phyloP scores from a whole-genome alignment of 2,113 vertebrate species.

The Takifugu bimaculatus region DNA sequence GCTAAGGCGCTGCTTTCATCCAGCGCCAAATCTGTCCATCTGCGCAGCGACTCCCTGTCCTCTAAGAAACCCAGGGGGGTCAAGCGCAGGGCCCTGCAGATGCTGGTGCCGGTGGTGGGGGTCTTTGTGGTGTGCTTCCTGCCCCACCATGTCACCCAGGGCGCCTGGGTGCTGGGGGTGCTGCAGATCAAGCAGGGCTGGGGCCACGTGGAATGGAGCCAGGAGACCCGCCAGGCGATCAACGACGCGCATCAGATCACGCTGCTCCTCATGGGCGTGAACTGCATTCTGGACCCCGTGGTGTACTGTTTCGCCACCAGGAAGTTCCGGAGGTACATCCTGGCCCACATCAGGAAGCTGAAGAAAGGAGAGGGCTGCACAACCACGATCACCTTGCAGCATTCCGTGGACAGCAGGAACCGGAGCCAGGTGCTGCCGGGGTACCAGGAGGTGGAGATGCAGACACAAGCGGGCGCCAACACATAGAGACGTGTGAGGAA shows the following conservation, averaged over 20 bases:
- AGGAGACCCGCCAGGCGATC: slow-evolving; percentile 67
- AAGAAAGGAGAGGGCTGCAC: slow-evolving; percentile 78
- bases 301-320: slow-evolving; percentile 95
- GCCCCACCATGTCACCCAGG: slow-evolving; percentile 87
- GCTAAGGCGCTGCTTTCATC: slow-evolving; percentile 73
- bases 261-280: slow-evolving; percentile 83
- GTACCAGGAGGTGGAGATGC: not conserved
- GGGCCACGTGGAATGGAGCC: slow-evolving; percentile 39
- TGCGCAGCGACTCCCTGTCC: not conserved
- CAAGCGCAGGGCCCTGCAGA: slow-evolving; percentile 84
- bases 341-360: slow-evolving; percentile 75
- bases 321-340: slow-evolving; percentile 85
- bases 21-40: not conserved
- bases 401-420: slow-evolving; percentile 70
- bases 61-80: slow-evolving; percentile 56
- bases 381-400: slow-evolving; percentile 65
- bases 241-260: slow-evolving; percentile 89
- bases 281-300: slow-evolving; percentile 90
- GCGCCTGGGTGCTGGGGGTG: slow-evolving; percentile 84
- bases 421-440: slow-evolving; percentile 24
- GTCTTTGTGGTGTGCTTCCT: slow-evolving; percentile 92
- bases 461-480: not conserved
- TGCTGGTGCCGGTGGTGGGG: slow-evolving; percentile 83
- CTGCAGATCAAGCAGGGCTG: slow-evolving; percentile 69
- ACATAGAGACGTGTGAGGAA: not conserved